A percentile compares a stretch with the other conserved stretches of the same genome.
Conservation (phyloP, 2,888 invertebrate genomes). For the Hyposoter didymator region DNA sequence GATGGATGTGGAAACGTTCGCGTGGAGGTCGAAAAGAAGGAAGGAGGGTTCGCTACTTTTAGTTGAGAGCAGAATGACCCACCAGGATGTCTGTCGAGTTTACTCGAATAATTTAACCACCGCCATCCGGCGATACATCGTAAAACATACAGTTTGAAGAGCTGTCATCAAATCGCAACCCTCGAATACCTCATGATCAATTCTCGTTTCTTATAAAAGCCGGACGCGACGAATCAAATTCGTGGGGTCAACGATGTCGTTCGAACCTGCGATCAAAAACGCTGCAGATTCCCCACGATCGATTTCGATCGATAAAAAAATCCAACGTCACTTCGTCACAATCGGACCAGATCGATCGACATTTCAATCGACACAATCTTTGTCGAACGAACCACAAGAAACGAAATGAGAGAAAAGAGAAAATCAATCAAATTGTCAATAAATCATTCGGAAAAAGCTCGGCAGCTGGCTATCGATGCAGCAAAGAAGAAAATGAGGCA, state of each 20-base stretch:
- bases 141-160: conserved; percentile 14
- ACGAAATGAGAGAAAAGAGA: not conserved
- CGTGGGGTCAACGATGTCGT: conserved; percentile 11
- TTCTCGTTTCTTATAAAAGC: not conserved
- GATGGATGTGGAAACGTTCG: conserved; percentile 11
- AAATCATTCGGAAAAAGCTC: not conserved
- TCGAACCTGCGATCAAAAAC: not conserved
- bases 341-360: not conserved
- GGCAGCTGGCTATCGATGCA: too few species aligned
- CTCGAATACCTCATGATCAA: conserved; percentile 23
- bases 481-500: not conserved
- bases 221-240: conserved; percentile 7
- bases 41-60: not conserved
- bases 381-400: not conserved
- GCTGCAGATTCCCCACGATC: not conserved
- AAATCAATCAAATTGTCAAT: not conserved
- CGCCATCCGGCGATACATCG: conserved; percentile 21
- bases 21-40: conserved; percentile 3
- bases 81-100: conserved; percentile 24
- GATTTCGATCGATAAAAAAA: not conserved
- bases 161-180: conserved; percentile 23
- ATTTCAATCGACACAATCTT: not conserved
- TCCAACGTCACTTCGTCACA: not conserved
- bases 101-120: conserved; percentile 29
- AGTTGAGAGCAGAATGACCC: conserved; percentile 3